Evolutionary conservation across 2,113 vertebrate genomes (phyloP), one percentile per base, ranked within the genome.

Genomic region (Tychaedon coryphoeus): DNA sequence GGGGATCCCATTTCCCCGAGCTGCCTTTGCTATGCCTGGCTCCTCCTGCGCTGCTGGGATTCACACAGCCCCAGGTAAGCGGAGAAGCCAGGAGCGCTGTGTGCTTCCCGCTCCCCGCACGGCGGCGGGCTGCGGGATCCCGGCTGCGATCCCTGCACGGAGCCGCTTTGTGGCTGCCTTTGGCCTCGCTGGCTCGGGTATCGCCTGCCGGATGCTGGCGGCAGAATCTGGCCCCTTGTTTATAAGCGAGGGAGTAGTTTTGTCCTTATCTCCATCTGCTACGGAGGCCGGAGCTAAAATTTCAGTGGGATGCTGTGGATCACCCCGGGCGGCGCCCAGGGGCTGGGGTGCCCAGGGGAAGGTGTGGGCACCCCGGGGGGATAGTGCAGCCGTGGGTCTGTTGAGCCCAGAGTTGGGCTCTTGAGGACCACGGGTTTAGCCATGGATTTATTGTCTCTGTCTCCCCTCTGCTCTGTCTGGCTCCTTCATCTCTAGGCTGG

Each of bases 151-250:
- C 76, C 65, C 51, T 0, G 3, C 81, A 1, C 0, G 22, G 83
- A 88, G 89, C 79, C 62, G 86, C 83, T 83, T 20, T 79, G 79
- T 83, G 93, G 38, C 86, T 7, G 22, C 10, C 12, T 56, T 38
- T 57, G 70, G 93, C 86, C 74, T 89, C 16, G 0, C 72, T 0
- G 34, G 54, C 47, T 86, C 45, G 1, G 67, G 20, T 81, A 42
- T 87, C 34, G 17, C 73, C 93, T 29, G 73, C 83, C 31, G 62
- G 88, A 86, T 95, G 81, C 92, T 25, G 84, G 88, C 40, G 7
- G 84, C 84, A 88, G 86, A 90, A 95, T 94, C 92, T 90, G 93
- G 67, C 95, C 88, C 88, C 94, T 92, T 94, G 95, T 92, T 96
- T 96, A 83, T 96, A 62, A 57, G 38, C 51, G 3, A 69, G 70